A percentile compares a stretch with the other conserved stretches of the same genome.
Evolutionary conservation across 2,888 invertebrate species (phyloP).

Genomic region (Pterobdella sp.): DNA sequence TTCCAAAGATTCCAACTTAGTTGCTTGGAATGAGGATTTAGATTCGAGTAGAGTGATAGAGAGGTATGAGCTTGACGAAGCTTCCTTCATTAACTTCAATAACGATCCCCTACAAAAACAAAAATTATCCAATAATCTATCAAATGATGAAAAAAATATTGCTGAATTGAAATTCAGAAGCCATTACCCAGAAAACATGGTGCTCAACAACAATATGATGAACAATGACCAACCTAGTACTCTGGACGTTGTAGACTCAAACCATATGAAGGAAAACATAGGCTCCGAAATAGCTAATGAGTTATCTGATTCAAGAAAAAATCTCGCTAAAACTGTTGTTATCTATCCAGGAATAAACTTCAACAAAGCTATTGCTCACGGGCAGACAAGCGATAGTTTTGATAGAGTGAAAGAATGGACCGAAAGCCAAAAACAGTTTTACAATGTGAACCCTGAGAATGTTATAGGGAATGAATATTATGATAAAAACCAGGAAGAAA

Average conservation of each 20-base stretch:
- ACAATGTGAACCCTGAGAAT: background rate
- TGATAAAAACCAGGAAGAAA: background rate
- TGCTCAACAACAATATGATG: no score
- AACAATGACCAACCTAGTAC: no score
- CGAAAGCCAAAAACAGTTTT: constrained; percentile 22
- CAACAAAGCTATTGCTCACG: background rate
- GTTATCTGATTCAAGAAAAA: background rate
- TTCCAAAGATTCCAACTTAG: background rate
- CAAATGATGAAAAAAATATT: background rate
- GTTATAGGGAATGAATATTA: background rate
- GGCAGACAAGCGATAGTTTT: constrained; percentile 1
- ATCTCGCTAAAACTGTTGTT: background rate
- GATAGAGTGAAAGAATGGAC: constrained; percentile 24
- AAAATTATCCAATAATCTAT: background rate
- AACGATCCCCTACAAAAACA: background rate
- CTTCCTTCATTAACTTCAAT: background rate
- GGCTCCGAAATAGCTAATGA: background rate
- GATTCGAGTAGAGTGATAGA: constrained; percentile 8
- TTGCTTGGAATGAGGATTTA: constrained; percentile 5
- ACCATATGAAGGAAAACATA: background rate
- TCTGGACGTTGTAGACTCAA: no score
- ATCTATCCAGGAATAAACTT: background rate
- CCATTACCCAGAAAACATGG: background rate
- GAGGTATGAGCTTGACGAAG: background rate
- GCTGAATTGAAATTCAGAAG: background rate